Evolutionary conservation across 2,888 invertebrate species (phyloP).

Genomic region (Clistopyga incitator): DNA sequence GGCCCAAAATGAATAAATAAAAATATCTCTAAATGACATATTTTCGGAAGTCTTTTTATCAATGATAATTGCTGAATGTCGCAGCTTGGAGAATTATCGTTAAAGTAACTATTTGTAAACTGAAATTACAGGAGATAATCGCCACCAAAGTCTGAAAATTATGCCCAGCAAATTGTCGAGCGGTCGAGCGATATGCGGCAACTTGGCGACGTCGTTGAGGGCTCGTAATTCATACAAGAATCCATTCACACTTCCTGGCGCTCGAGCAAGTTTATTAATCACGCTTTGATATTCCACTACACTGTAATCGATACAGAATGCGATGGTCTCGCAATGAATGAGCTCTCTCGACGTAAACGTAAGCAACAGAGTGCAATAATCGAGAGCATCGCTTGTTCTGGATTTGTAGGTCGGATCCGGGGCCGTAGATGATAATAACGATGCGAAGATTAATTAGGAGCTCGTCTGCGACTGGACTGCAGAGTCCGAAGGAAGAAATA

Average conservation of each 20-base stretch:
- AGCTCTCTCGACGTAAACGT: constrained; percentile 14
- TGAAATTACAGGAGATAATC: constrained; percentile 37
- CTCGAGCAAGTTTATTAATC: constrained; percentile 35
- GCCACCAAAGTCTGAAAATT: constrained; percentile 21
- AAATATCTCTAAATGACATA: too few species aligned
- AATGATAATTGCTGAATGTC: background rate
- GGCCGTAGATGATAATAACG: constrained; percentile 38
- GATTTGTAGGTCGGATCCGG: constrained; percentile 57
- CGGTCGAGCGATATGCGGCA: constrained; percentile 65
- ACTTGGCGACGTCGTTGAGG: constrained; percentile 64
- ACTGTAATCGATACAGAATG: background rate
- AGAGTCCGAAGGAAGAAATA: background rate
- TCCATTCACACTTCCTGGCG: constrained; percentile 42
- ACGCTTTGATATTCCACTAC: constrained; percentile 6
- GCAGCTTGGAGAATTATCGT: background rate
- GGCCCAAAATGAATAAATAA: too few species aligned
- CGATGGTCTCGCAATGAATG: background rate
- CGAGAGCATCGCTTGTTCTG: constrained; percentile 36
- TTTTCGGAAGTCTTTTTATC: too few species aligned
- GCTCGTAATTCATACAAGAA: constrained; percentile 47
- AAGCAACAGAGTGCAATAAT: constrained; percentile 6
- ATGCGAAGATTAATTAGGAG: constrained; percentile 20
- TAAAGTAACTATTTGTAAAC: background rate
- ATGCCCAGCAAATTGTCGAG: constrained; percentile 57
- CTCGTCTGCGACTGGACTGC: constrained; percentile 1